Percentiles rank a stretch among this genome's conserved stretches.
These are phyloP conservation scores for Ariopsis seemanni DNA, from an alignment of 2,113 vertebrate species.

Conservation along the genomic window DNA sequence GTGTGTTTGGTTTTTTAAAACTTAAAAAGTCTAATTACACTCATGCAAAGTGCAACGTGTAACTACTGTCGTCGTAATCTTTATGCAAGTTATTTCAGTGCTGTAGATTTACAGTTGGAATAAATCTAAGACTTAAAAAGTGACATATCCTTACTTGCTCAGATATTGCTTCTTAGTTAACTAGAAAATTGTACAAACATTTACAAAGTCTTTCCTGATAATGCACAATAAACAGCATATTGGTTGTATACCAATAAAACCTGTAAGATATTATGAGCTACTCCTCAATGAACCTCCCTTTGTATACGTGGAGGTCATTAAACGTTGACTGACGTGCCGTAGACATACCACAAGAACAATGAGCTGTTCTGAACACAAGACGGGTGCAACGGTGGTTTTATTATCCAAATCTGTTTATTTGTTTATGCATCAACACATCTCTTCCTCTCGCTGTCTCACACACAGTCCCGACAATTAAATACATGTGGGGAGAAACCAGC, in stretches of 20 bases:
- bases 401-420: conserved; percentile 81
- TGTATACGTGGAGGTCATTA: not conserved
- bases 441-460: conserved; percentile 60
- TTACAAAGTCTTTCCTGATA: not conserved
- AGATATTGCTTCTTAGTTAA: not conserved
- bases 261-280: not conserved
- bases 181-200: not conserved
- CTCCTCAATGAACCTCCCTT: not conserved
- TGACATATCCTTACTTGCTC: not conserved
- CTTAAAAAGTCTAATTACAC: not conserved
- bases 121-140: not conserved
- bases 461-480: conserved; percentile 70
- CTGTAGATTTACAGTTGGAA: not conserved
- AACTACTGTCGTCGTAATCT: not conserved
- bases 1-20: not conserved
- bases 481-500: conserved; percentile 77
- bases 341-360: not conserved
- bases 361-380: not conserved
- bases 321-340: not conserved
- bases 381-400: conserved; percentile 46
- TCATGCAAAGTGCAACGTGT: not conserved
- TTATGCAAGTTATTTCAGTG: not conserved
- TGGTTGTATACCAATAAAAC: not conserved
- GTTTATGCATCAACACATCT: conserved; percentile 74
- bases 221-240: not conserved